These are phyloP conservation scores for Spilarctia lutea DNA, from an alignment of 2,888 invertebrate species.

Conservation along the genomic window DNA sequence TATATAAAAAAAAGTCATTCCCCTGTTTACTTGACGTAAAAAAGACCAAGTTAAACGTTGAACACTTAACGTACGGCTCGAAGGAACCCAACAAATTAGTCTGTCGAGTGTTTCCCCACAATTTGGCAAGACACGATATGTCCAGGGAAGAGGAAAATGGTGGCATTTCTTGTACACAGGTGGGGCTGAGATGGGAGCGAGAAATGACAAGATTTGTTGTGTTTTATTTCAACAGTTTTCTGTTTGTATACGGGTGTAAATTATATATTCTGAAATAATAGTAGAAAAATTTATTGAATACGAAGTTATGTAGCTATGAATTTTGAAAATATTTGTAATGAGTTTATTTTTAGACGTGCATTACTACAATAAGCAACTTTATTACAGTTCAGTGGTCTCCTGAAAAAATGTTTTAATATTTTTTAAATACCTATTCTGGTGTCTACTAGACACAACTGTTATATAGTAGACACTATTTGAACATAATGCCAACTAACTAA, in stretches of 20 bases:
- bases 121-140: constrained; percentile 69
- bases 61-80: constrained; percentile 31
- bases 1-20: constrained; percentile 16
- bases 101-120: constrained; percentile 66
- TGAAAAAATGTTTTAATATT: too few relatives aligned
- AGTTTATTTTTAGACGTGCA: too few relatives aligned
- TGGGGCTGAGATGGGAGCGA: constrained; percentile 42
- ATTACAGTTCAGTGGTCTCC: too few relatives aligned
- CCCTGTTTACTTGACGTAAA: constrained; percentile 8
- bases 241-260: neutral
- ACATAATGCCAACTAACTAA: too few relatives aligned
- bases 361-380: too few relatives aligned
- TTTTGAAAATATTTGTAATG: too few relatives aligned
- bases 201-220: constrained; percentile 14
- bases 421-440: too few relatives aligned
- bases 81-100: constrained; percentile 51
- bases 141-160: constrained; percentile 59
- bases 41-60: constrained; percentile 14
- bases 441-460: too few relatives aligned
- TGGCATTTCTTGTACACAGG: constrained; percentile 67
- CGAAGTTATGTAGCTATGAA: too few relatives aligned
- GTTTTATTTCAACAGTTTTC: neutral
- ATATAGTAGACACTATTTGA: too few relatives aligned
- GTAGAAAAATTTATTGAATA: too few relatives aligned
- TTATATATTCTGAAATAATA: neutral